Percentiles rank a stretch among this genome's conserved stretches.
Conservation (phyloP, 2,797 vertebrate species). For the Rallus crepitans region DNA sequence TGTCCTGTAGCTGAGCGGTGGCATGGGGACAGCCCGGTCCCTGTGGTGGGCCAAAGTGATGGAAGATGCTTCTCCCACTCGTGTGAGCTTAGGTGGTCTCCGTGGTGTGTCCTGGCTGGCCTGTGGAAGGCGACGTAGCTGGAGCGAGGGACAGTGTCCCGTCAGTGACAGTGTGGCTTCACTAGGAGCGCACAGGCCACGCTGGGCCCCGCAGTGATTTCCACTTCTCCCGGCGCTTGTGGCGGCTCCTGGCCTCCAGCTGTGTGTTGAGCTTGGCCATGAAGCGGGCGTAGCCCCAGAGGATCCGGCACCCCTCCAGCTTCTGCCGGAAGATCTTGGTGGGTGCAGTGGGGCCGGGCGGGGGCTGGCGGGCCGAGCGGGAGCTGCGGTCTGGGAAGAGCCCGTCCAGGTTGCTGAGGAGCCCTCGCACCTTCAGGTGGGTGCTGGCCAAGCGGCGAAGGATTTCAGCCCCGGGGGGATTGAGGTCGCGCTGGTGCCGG, state of each 20-base stretch:
- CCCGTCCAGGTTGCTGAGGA: slow-evolving; percentile 29
- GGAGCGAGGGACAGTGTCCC: neutral
- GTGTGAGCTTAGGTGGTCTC: accelerated
- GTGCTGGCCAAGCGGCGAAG: neutral
- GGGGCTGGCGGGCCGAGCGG: accelerated
- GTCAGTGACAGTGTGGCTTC: accelerated
- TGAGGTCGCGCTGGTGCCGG: neutral
- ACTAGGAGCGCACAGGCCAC: accelerated
- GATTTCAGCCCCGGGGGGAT: neutral
- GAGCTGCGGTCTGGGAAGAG: neutral
- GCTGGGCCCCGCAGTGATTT: accelerated
- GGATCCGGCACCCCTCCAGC: slow-evolving; percentile 43
- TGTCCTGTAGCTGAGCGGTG: neutral
- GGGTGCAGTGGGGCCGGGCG: neutral
- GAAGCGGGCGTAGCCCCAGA: slow-evolving; percentile 55
- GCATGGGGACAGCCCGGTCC: neutral
- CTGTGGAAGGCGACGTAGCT: neutral
- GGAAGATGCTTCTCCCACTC: neutral
- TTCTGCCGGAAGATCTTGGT: slow-evolving; percentile 31
- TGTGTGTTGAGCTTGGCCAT: neutral
- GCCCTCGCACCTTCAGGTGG: slow-evolving; percentile 1
- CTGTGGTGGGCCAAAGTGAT: accelerated
- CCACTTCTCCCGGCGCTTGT: neutral
- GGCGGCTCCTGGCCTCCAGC: neutral
- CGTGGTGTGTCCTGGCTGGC: accelerated